phyloP scores from a whole-genome alignment of 2,888 invertebrate species.

The Diaphora mendica region DNA sequence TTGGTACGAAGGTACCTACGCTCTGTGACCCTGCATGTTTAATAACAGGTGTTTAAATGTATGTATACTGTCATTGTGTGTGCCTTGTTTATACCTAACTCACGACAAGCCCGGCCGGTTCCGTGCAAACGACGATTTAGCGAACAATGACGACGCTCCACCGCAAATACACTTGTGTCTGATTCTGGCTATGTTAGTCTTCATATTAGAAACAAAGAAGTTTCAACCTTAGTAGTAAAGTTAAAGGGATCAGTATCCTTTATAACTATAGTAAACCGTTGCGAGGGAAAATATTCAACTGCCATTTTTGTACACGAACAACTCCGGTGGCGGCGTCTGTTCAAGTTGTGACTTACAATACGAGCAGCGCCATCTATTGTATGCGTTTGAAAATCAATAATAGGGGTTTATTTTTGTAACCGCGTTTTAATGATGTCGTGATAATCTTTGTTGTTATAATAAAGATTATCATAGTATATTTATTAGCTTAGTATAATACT shows the following conservation, averaged over 20 bases:
- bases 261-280: conserved; percentile 52
- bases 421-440: conserved; percentile 51
- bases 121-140: conserved; percentile 86
- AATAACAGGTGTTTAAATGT: conserved; percentile 86
- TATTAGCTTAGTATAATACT: not conserved
- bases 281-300: conserved; percentile 84
- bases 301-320: conserved; percentile 84
- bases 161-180: conserved; percentile 81
- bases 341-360: conserved; percentile 78
- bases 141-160: conserved; percentile 85
- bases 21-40: conserved; percentile 81
- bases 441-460: conserved; percentile 23
- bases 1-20: conserved; percentile 66
- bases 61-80: conserved; percentile 82
- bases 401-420: conserved; percentile 62
- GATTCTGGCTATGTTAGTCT: conserved; percentile 78
- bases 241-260: conserved; percentile 58
- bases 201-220: conserved; percentile 51
- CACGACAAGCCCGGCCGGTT: conserved; percentile 84
- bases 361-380: conserved; percentile 84
- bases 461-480: conserved; percentile 5
- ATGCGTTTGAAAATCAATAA: conserved; percentile 81
- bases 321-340: conserved; percentile 86
- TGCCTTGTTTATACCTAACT: conserved; percentile 78
- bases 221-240: conserved; percentile 50